A percentile compares a stretch with the other conserved stretches of the same genome.
These are phyloP conservation scores for Drosophila longiperda DNA, from an alignment of 2,888 invertebrate genomes.

Conservation along the genomic window DNA sequence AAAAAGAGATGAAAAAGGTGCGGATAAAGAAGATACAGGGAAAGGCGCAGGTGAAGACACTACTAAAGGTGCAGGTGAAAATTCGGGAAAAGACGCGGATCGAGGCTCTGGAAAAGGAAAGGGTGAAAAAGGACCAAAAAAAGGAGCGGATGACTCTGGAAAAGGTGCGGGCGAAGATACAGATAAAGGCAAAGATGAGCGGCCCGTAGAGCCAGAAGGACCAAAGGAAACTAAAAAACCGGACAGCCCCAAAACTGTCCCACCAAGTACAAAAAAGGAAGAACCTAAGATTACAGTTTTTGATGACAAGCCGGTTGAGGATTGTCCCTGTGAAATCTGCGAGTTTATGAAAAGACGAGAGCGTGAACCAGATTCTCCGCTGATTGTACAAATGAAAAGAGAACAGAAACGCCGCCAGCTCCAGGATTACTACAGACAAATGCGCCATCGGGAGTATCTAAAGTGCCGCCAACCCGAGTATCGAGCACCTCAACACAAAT, in stretches of 20 bases:
- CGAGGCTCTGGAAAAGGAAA: neutral
- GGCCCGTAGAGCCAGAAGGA: neutral
- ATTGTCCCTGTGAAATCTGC: slow-evolving; percentile 47
- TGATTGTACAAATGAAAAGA: slow-evolving; percentile 38
- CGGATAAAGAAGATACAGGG: no score
- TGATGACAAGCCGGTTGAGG: neutral
- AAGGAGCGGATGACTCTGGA: neutral
- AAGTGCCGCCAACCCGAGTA: slow-evolving; percentile 7
- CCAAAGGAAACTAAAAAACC: neutral
- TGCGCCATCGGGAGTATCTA: slow-evolving; percentile 30
- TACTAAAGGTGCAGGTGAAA: rapidly evolving
- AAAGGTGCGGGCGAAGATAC: neutral
- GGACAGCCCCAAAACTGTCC: neutral
- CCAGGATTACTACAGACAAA: slow-evolving; percentile 28
- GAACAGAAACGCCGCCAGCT: slow-evolving; percentile 30
- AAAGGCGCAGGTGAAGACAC: neutral
- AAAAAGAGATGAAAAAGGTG: no score
- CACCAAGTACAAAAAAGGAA: neutral
- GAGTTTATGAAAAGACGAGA: slow-evolving; percentile 13
- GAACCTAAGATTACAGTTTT: neutral
- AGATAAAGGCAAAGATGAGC: no score
- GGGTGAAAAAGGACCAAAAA: no score
- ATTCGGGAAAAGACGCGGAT: neutral
- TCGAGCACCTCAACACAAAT: slow-evolving; percentile 30
- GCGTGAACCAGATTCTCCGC: slow-evolving; percentile 33